Evolutionary conservation across 1,140 invertebrate species (phyloP), one percentile per base, ranked within the genome.

Genomic region (Hestina assimilis): DNA sequence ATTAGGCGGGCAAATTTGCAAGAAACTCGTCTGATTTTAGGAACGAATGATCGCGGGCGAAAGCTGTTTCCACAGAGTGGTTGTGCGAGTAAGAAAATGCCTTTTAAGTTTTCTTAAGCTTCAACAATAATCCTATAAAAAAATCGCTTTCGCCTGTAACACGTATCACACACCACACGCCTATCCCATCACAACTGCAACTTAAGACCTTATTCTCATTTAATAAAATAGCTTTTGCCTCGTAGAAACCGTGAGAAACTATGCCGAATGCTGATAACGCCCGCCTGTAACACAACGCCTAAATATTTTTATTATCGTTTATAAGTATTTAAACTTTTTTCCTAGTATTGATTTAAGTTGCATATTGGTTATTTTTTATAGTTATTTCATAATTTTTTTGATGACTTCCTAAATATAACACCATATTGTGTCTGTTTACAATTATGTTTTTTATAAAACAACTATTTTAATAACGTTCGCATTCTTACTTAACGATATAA

Each of bases 211-310:
- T 69, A 62, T 9, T 0, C 1, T 12, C 0, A 1, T 1, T 0
- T 2, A 0, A 21, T 63, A 68, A 50, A 46, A 54, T 31, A 29
- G 11, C 59, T 23, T 46, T 59, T 73, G 40, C 38, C 4, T n/a
- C 38, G 54, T n/a, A 2, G 8, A 1, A 9, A 43, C 59, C 74
- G 74, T 79, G 76, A 77, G 76, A 79, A 79, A 73, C 66, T 69
- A 72, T 70, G 63, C 33, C 59, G 41, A 65, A 54, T 15, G 38
- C 31, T 66, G 66, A 79, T 75, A 75, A 62, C 38, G 43, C 45
- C 33, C 52, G 50, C 60, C 28, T 64, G 69, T 55, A 72, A 79
- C 58, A 47, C 38, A 69, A 75, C 3, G 12, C 62, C 12, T n/a
- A n/a, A n/a, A 23, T 61, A 61, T 64, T 66, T 68, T 69, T 66